Evolutionary conservation across 2,113 vertebrate species (phyloP), one percentile per base, ranked within the genome.

Genomic region (Microtus montanus): DNA sequence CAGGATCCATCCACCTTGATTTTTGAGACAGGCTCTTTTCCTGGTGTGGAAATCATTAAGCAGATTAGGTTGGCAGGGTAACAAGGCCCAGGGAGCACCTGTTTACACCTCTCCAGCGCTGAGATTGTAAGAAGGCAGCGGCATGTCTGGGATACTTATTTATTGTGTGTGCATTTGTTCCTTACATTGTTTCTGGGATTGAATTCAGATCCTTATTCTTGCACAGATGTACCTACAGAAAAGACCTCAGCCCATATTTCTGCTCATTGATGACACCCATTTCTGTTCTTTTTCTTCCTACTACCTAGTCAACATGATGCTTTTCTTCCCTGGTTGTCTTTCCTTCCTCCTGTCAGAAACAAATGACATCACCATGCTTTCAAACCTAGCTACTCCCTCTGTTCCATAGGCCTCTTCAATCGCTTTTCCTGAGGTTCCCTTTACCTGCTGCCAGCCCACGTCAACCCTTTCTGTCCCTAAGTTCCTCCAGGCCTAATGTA

Each of bases 141-240:
- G 7, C 33, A 19, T 73, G 35, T 8, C 66, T 15, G 14, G 47
- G 15, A 6, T 47, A 8, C 4, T 44, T 44, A 10, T 58, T n/a
- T 20, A n/a, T n/a, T 71, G 33, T 28, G 52, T 58, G 35, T 10
- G 11, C 44, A 10, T 47, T 47, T 35, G 10, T 22, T 49, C 66
- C 30, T 49, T 33, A 68, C 30, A 22, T 22, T 3, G 49, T 26
- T 73, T 74, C 35, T 88, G n/a, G 8, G 1, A 30, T 33, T 30
- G 49, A 54, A 7, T n/a, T 58, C 68, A 88, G 35, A 54, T 19
- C 8, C 4, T 88, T 8, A 28, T 41, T 22, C 8, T 41, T 73
- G 22, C 2, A 1, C 4, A 38, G 49, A 15, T 73, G 58, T 73
- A 26, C 33, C 4, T 0, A 73, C 14, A 6, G 5, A 41, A 49